Conservation (phyloP, 2,888 invertebrate genomes). For the Cecidostiba fungosa region DNA sequence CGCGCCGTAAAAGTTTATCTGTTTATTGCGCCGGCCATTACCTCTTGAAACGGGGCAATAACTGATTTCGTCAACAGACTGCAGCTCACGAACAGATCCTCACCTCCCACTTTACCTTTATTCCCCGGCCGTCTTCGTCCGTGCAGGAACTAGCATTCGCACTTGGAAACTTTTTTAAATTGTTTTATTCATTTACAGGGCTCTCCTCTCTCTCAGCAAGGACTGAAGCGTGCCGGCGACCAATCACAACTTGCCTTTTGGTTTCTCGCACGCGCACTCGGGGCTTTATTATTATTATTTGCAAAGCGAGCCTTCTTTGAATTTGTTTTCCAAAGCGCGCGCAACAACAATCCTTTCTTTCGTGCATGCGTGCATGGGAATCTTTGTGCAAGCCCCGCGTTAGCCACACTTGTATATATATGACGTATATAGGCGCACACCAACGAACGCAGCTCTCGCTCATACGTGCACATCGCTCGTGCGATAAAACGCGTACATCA, state of each 20-base stretch:
- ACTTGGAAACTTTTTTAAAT: slow-evolving; percentile 64
- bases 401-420: slow-evolving; percentile 79
- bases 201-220: background rate
- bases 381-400: slow-evolving; percentile 65
- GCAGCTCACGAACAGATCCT: slow-evolving; percentile 3
- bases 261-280: background rate
- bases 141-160: background rate
- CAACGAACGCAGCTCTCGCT: slow-evolving; percentile 2
- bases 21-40: slow-evolving; percentile 75
- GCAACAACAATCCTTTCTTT: slow-evolving; percentile 56
- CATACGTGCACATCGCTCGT: background rate
- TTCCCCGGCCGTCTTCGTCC: background rate
- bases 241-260: slow-evolving; percentile 29
- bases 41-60: slow-evolving; percentile 72
- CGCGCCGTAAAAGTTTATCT: slow-evolving; percentile 75
- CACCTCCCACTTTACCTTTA: slow-evolving; percentile 24
- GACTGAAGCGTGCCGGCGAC: slow-evolving; percentile 41
- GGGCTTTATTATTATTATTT: background rate
- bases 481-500: background rate
- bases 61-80: slow-evolving; percentile 75
- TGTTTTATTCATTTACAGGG: slow-evolving; percentile 68
- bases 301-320: background rate
- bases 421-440: slow-evolving; percentile 71
- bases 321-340: slow-evolving; percentile 65
- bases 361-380: background rate